These are phyloP conservation scores for Ophion ellenae DNA, from an alignment of 2,888 invertebrate species.

Conservation along the genomic window DNA sequence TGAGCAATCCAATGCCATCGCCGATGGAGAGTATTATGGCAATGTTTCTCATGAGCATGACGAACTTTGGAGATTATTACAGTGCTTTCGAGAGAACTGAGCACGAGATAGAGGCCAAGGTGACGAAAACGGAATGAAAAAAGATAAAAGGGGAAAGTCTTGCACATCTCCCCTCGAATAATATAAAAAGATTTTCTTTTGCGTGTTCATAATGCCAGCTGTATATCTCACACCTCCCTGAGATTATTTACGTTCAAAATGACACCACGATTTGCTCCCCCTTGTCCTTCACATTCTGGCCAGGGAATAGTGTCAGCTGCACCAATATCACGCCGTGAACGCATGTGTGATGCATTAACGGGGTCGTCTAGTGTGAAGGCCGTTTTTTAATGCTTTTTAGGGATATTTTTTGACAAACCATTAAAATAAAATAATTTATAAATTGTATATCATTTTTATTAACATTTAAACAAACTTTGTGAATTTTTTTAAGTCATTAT, in stretches of 20 bases:
- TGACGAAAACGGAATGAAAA: constrained; percentile 80
- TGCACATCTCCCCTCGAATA: constrained; percentile 9
- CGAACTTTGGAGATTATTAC: constrained; percentile 98
- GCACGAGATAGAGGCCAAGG: constrained; percentile 95
- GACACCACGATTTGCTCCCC: constrained; percentile 28
- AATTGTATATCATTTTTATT: no score
- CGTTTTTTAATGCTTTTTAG: no score
- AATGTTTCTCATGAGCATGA: constrained; percentile 99
- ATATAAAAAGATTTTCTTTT: constrained; percentile 42
- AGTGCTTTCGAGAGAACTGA: constrained; percentile 94
- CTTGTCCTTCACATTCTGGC: constrained; percentile 29
- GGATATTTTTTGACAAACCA: no score
- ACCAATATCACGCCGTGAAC: constrained; percentile 18
- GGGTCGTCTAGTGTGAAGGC: no score
- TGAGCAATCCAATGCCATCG: constrained; percentile 94
- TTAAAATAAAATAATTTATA: no score
- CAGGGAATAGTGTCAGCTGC: constrained; percentile 49
- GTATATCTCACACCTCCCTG: constrained; percentile 18
- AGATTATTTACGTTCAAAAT: constrained; percentile 65
- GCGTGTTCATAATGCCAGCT: neutral
- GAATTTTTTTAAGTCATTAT: no score
- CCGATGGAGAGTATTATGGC: constrained; percentile 98
- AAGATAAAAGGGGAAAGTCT: constrained; percentile 13
- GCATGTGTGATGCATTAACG: constrained; percentile 27
- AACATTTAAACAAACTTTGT: no score